Percentiles rank a stretch among this genome's conserved stretches.
Evolutionary conservation across 2,113 vertebrate species (phyloP).

Genomic region (Cnemophilus loriae): DNA sequence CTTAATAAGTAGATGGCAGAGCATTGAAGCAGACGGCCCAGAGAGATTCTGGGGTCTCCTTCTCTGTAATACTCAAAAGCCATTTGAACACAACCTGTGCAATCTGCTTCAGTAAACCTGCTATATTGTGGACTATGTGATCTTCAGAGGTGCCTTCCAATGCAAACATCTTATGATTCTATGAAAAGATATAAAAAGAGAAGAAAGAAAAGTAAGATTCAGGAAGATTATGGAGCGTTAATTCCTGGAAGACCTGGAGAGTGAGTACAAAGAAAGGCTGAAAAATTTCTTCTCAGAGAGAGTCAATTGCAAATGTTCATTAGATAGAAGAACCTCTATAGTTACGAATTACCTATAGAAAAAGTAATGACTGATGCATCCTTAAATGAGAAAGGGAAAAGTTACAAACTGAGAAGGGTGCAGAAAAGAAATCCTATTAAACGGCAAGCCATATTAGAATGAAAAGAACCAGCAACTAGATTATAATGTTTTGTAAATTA

Average conservation of each 20-base stretch:
- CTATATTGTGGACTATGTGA: rapidly evolving
- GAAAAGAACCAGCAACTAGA: background rate
- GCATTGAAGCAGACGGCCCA: background rate
- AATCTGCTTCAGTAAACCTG: background rate
- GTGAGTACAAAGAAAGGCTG: background rate
- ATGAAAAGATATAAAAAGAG: background rate
- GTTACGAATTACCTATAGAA: background rate
- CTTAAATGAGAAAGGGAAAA: background rate
- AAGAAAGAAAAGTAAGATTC: background rate
- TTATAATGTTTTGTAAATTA: background rate
- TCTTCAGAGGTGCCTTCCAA: background rate
- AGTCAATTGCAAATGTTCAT: background rate
- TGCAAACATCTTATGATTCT: no score
- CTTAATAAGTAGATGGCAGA: background rate
- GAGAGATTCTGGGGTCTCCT: background rate
- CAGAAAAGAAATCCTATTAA: background rate
- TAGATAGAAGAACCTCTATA: background rate
- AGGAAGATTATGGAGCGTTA: background rate
- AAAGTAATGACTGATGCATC: background rate
- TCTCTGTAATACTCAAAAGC: background rate
- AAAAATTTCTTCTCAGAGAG: background rate
- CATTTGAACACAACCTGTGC: background rate
- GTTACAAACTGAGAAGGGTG: background rate
- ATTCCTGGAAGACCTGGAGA: background rate
- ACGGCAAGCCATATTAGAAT: background rate